Conservation (phyloP, 2,888 invertebrate species). For the Sesia bembeciformis region DNA sequence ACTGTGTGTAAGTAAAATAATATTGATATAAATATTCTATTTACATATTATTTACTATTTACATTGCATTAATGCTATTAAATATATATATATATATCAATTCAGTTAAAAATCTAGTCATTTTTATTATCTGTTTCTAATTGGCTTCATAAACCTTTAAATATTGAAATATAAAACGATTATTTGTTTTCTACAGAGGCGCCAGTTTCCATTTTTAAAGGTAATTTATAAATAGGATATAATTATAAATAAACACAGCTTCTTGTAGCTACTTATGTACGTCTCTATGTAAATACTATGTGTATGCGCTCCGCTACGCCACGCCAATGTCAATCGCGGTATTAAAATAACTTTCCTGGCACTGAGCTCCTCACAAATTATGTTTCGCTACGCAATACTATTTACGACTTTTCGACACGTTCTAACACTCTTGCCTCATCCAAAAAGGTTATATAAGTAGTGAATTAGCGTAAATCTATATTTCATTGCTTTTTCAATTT, state of each 20-base stretch:
- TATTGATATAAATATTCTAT: not conserved
- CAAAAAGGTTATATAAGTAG: slow-evolving; percentile 21
- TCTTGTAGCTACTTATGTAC: slow-evolving; percentile 43
- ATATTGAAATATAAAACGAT: slow-evolving; percentile 14
- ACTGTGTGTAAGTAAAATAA: not conserved
- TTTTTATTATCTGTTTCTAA: not conserved
- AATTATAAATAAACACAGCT: slow-evolving; percentile 38
- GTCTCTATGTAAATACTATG: slow-evolving; percentile 28
- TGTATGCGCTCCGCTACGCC: slow-evolving; percentile 44
- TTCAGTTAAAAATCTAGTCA: not conserved
- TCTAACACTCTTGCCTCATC: slow-evolving; percentile 38
- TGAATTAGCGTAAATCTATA: slow-evolving; percentile 20
- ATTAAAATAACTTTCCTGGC: slow-evolving; percentile 50
- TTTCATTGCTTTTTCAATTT: slow-evolving; percentile 14
- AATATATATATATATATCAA: not conserved
- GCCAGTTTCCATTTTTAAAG: slow-evolving; percentile 71
- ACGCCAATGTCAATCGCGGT: slow-evolving; percentile 37
- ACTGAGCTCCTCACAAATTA: slow-evolving; percentile 30
- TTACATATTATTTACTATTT: too few relatives aligned
- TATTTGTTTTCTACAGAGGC: slow-evolving; percentile 67
- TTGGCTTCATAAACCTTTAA: not conserved
- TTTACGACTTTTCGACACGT: slow-evolving; percentile 15
- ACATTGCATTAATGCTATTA: not conserved
- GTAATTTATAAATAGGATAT: slow-evolving; percentile 54
- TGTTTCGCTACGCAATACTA: slow-evolving; percentile 23